Evolutionary conservation across 2,888 invertebrate species (phyloP), one percentile per base, ranked within the genome.

Genomic region (Trissoscelio sp.): DNA sequence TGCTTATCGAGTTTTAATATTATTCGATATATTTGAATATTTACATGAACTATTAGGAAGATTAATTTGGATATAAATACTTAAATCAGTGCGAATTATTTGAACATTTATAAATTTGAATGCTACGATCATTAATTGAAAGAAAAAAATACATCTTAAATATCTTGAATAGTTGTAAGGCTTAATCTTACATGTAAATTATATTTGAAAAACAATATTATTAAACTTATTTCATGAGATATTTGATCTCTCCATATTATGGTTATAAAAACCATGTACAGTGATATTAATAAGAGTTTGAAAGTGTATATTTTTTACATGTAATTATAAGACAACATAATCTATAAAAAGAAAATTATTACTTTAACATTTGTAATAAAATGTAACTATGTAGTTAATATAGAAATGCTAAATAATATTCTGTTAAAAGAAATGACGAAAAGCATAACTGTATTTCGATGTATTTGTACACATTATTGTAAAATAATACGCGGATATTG

Each of bases 221-320:
- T 42, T 22, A 44, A 60, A 31, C 44, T 48, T 67, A 42, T 48
- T 75, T 66, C 9, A 24, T 16, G 46, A 62, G 48, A 75, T 18
- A 28, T 16, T 46, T 51, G 31, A 70, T 78, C 37, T 55, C 55
- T 22, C 70, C 34, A 22, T 48, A 67, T 57, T 70, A 78, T 78
- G 28, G 46, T 64, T 64, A 64, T 28, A 42, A 44, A 73, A 31
- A 57, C 11, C 9, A 39, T 78, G 78, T 78, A 78, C 78, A 78
- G 78, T 78, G 31, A 78, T 70, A 64, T 70, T 64, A 48, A 60
- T 70, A 64, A 70, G 48, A 64, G 28, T 77, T 44, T 70, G 24
- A 70, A 70, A 57, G 57, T 78, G 78, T 78, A 78, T 78, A 78
- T 78, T 78, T 78, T 78, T 70, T 78, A 78, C 70, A 57, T 70